Base-by-base conservation (phyloP, 2,113 vertebrate species). In the Dermatemys mawii region DNA sequence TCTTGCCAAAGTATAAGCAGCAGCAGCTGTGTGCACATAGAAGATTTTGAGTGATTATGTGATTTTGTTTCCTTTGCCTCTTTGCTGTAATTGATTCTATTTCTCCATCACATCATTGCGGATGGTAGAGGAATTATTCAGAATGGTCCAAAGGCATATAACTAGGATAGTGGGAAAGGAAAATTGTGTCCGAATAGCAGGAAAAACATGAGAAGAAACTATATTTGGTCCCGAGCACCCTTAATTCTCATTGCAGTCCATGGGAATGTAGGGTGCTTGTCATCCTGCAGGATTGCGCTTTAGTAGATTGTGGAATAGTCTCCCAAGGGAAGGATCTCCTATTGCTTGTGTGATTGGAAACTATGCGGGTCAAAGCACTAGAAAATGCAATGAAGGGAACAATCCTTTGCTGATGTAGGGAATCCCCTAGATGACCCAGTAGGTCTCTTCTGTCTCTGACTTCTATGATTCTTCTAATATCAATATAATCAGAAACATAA, bases 11-110 rank as follows among this genome's bases (percentile, higher is more conserved):
- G 91, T 81, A 67, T 83, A 11, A 46, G 73, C 93, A 90, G 87
- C 96, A 96, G 88, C 93, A 70, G 63, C n/a, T 70, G 63, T 21
- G 19, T 38, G 63, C 94, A 96, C 95, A 92, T 85, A 94, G 96
- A 94, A 95, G 90, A 44, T 88, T 82, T 93, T 94, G 95, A 94
- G 63, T 70, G 90, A 95, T 96, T 97, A 96, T 94, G 95, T 94
- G 95, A 83, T 41, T 97, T 96, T 97, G 95, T 97, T 96, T 87
- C 85, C 70, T 76, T 46, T 76, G 11, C 41, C 73, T 76, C 73
- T 44, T 44, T 76, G 41, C 41, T 76, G 11, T 76, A 44, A 14
- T 46, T 76, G 41, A 26, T 44, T 29, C 73, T 4, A n/a, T 96
- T 96, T 91, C 93, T 96, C 95, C 92, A 86, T 83, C 86, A 85